Evolutionary conservation across 2,888 invertebrate species (phyloP), one percentile per base, ranked within the genome.

Genomic region (Metalampra italica): DNA sequence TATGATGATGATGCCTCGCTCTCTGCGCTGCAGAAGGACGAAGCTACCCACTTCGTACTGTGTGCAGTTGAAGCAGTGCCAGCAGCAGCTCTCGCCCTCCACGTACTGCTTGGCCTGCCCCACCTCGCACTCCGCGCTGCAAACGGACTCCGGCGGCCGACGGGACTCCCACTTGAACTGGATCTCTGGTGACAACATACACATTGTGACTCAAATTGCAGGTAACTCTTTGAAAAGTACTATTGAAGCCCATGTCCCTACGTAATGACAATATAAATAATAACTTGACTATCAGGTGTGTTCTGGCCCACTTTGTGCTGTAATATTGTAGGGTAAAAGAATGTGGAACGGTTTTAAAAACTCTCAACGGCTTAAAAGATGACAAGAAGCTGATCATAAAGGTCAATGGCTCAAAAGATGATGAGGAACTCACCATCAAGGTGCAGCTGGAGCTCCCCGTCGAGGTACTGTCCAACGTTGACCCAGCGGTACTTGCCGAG

Each of bases 31-130:
- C n/a, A n/a, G n/a, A 7, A 1, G n/a, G 12, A 7, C 32, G 3
- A 7, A 11, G 9, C 32, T 32, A 37, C 37, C 37, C 37, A 93
- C 95, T 93, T 97, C 95, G 85, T 96, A 96, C 71, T 93, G 93
- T 43, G 95, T 93, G 81, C 97, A 97, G 78, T 95, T 95, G 87
- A 95, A 94, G 78, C 96, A 96, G 74, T 95, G 95, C 96, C 96
- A 96, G 71, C 96, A 96, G 73, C 96, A 96, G 72, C 93, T 94
- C 74, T 96, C 96, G 0, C 96, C 96, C 71, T 95, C 96, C 29
- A 96, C 94, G 75, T 95, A 95, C 70, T 94, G 94, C 84, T 95
- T 96, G 43, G 96, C 96, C 81, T 97, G 95, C 5, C 96, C 96
- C 46, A 92, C 85, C 60, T 93, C 92, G 73, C 97, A 97, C 38